Percentiles rank a stretch among this genome's conserved stretches.
These are phyloP conservation scores for Struthio camelus DNA, from an alignment of 2,113 vertebrate genomes.

Conservation along the genomic window DNA sequence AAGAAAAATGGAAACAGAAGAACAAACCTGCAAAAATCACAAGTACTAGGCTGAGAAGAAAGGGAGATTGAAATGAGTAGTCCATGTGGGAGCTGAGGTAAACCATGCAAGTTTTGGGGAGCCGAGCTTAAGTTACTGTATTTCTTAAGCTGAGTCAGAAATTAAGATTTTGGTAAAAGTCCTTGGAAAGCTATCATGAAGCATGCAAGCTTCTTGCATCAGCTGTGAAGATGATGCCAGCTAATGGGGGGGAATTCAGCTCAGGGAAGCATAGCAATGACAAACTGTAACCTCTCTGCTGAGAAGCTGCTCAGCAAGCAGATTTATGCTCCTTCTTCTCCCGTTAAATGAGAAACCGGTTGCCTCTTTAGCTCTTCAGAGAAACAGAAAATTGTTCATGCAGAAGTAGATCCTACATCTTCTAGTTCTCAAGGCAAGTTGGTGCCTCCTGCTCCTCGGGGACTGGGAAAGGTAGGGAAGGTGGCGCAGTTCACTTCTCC, in stretches of 20 bases:
- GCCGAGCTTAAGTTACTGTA: neutral
- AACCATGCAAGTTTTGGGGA: neutral
- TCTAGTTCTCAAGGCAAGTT: neutral
- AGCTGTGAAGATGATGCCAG: neutral
- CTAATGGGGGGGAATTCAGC: neutral
- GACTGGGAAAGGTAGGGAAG: neutral
- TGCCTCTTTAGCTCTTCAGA: neutral
- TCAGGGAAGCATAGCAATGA: neutral
- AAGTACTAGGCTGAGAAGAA: neutral
- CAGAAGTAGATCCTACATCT: neutral
- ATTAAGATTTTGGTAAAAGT: neutral
- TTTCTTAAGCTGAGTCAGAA: neutral
- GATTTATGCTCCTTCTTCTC: neutral
- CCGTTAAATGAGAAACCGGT: neutral
- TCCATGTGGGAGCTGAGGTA: neutral
- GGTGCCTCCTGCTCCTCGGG: too few species aligned
- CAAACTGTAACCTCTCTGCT: neutral
- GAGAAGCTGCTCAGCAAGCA: neutral
- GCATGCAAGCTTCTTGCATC: neutral
- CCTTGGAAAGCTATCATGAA: neutral
- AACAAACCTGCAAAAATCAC: neutral
- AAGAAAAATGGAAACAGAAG: neutral
- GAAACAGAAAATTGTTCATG: neutral
- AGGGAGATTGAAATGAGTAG: neutral
- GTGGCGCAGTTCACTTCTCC: fast-evolving